Percentiles rank a stretch among this genome's conserved stretches.
Evolutionary conservation across 2,797 vertebrate species (phyloP).

Genomic region (Coluber constrictor): DNA sequence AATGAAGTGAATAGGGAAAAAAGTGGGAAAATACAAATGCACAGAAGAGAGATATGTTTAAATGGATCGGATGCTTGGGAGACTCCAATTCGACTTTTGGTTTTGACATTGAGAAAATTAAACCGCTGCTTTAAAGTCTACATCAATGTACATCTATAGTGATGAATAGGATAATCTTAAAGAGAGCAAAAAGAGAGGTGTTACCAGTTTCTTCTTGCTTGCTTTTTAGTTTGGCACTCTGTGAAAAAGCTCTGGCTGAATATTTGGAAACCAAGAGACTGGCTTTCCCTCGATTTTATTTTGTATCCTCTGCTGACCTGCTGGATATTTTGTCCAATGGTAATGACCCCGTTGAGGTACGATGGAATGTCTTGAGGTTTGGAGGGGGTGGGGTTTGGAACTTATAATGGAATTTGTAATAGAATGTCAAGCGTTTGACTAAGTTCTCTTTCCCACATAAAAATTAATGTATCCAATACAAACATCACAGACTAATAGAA

Average conservation of each 20-base stretch:
- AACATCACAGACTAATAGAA: fast-evolving
- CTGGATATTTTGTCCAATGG: constrained; percentile 75
- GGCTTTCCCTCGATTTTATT: constrained; percentile 76
- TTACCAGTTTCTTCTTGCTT: background rate
- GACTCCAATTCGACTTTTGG: background rate
- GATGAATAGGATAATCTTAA: background rate
- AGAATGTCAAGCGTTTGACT: background rate
- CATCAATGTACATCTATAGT: background rate
- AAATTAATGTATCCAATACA: background rate
- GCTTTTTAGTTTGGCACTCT: constrained; percentile 58
- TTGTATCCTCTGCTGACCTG: constrained; percentile 74
- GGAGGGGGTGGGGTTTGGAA: background rate
- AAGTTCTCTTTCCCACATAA: background rate
- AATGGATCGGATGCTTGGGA: background rate
- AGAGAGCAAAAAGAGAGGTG: background rate
- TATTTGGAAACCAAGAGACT: constrained; percentile 73
- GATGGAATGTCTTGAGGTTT: background rate
- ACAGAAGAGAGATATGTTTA: background rate
- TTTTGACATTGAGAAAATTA: background rate
- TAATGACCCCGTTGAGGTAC: constrained; percentile 70
- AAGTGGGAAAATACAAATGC: background rate
- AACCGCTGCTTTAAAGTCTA: background rate
- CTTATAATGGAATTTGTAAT: background rate
- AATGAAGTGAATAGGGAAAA: background rate
- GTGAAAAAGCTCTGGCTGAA: constrained; percentile 74